phyloP scores from a whole-genome alignment of 2,888 invertebrate species.

The Xestia ashworthii region DNA sequence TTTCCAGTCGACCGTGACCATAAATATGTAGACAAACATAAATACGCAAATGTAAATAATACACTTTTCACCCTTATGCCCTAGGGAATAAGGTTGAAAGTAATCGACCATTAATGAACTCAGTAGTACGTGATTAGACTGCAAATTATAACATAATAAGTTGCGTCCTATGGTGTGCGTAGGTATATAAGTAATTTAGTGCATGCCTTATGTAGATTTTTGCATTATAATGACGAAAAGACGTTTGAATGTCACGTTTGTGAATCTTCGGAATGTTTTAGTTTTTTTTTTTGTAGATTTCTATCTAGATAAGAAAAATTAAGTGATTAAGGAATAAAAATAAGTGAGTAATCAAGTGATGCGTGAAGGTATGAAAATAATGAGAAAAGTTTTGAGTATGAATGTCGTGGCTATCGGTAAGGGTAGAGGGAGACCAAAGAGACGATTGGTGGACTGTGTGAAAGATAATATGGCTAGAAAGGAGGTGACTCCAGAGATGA shows the following conservation, averaged over 20 bases:
- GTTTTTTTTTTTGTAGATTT: background rate
- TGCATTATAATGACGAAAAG: background rate
- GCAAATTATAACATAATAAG: conserved; percentile 22
- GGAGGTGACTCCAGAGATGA: background rate
- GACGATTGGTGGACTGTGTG: background rate
- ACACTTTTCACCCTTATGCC: too few relatives aligned
- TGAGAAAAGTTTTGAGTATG: background rate
- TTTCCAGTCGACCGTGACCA: conserved; percentile 42
- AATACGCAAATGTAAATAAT: background rate
- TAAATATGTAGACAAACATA: conserved; percentile 25
- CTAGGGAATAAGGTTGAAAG: too few relatives aligned
- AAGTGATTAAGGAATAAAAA: too few relatives aligned
- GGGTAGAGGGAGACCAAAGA: background rate
- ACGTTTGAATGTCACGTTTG: background rate
- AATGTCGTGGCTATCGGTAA: background rate
- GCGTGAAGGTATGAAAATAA: background rate
- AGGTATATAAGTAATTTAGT: background rate
- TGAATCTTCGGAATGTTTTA: background rate
- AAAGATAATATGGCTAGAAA: background rate
- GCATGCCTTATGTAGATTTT: conserved; percentile 18
- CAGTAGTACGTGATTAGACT: conserved; percentile 17
- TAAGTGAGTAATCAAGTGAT: too few relatives aligned
- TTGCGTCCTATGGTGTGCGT: conserved; percentile 11
- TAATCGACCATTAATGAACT: background rate
- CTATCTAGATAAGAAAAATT: too few relatives aligned